Evolutionary conservation across 2,888 invertebrate genomes (phyloP), one percentile per base, ranked within the genome.

Genomic region (Panzeria rudis): DNA sequence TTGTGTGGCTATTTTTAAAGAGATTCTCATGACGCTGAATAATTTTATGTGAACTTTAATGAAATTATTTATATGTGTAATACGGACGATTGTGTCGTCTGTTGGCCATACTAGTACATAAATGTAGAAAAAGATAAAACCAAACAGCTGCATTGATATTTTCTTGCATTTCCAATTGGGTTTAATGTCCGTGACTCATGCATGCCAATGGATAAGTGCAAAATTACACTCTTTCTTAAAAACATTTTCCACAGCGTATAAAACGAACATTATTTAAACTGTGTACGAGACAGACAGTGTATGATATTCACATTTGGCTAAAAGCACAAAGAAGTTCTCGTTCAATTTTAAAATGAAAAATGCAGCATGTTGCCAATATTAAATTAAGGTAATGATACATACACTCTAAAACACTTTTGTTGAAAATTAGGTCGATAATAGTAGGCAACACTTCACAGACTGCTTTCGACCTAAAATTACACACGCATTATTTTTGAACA

Each of bases 341-440:
- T 72, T 29, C 35, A 54, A 62, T 69, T 69, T 25, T 1, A 62
- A 62, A 61, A 73, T 25, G 50, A 17, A 50, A 66, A 41, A 11
- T 84, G 54, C 64, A 80, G 64, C 59, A 80, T 72, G 81, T 76
- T 80, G 81, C 81, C 81, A 81, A 77, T 77, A 81, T 66, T 61
- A 72, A 84, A 77, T 80, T 69, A 61, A 84, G 71, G 50, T 66
- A 78, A 78, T 78, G 32, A 72, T 44, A 68, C 20, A n/a, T n/a
- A n/a, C n/a, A n/a, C n/a, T n/a, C n/a, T n/a, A n/a, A n/a, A n/a
- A n/a, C n/a, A n/a, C n/a, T n/a, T n/a, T n/a, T n/a, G n/a, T n/a
- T n/a, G n/a, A n/a, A n/a, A n/a, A n/a, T n/a, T n/a, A n/a, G n/a
- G n/a, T n/a, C n/a, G n/a, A n/a, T n/a, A n/a, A n/a, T n/a, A n/a